phyloP scores from a whole-genome alignment of 2,888 invertebrate genomes.

The Drosophila yooni region DNA sequence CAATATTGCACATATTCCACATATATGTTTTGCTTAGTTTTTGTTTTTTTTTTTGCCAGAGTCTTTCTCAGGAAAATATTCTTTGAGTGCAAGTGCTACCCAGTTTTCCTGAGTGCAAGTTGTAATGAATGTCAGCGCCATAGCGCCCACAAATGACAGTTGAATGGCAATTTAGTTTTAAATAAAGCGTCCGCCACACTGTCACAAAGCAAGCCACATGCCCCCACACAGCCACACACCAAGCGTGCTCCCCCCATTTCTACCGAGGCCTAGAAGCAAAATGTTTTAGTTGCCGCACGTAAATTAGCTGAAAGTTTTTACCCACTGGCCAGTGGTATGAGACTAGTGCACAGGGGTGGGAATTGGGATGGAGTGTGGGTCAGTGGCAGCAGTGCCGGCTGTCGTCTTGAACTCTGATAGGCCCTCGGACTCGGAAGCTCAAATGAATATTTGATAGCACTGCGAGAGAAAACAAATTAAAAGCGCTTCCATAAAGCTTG shows the following conservation, averaged over 20 bases:
- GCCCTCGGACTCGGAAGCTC: slow-evolving; percentile 46
- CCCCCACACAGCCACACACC: slow-evolving; percentile 4
- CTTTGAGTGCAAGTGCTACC: background rate
- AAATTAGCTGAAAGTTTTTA: slow-evolving; percentile 75
- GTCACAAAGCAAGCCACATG: slow-evolving; percentile 31
- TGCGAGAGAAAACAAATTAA: slow-evolving; percentile 69
- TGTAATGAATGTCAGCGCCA: slow-evolving; percentile 54
- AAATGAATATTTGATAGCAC: slow-evolving; percentile 74
- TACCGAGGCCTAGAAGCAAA: slow-evolving; percentile 53
- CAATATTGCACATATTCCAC: background rate
- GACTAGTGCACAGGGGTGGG: background rate
- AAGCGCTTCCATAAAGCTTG: slow-evolving; percentile 70
- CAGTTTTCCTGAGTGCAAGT: slow-evolving; percentile 3
- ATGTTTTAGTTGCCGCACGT: slow-evolving; percentile 70
- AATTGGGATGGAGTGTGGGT: background rate
- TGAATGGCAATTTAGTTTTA: slow-evolving; percentile 72
- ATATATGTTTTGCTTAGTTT: background rate
- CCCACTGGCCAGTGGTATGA: slow-evolving; percentile 26
- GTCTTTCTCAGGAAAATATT: background rate
- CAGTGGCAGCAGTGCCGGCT: slow-evolving; percentile 9
- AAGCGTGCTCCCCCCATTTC: background rate
- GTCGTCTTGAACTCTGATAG: slow-evolving; percentile 64
- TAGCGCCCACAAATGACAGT: slow-evolving; percentile 72
- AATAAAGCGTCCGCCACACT: slow-evolving; percentile 52
- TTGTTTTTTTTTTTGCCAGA: background rate